These are phyloP conservation scores for Talpa occidentalis DNA, from an alignment of 2,113 vertebrate species.

Conservation along the genomic window DNA sequence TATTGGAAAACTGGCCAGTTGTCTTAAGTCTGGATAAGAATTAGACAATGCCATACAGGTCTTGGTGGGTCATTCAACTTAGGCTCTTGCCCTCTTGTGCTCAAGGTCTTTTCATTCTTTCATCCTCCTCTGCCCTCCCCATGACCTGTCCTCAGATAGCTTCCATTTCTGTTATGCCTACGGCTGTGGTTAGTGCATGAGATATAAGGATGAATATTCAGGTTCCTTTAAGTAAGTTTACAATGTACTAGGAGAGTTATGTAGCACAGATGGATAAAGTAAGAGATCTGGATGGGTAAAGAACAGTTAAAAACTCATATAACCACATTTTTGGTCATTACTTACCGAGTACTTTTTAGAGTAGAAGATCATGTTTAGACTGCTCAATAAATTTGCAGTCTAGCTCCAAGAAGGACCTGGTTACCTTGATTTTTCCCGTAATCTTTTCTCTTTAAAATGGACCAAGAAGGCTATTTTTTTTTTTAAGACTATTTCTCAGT, in stretches of 20 bases:
- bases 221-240: neutral
- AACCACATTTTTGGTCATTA: neutral
- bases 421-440: neutral
- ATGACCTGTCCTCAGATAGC: neutral
- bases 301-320: slow-evolving; percentile 7
- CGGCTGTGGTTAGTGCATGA: neutral
- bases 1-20: neutral
- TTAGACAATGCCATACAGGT: neutral
- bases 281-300: neutral
- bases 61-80: neutral
- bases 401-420: neutral
- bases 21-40: neutral
- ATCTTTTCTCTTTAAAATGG: neutral
- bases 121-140: neutral
- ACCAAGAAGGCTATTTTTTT: too few relatives aligned
- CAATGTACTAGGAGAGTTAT: neutral
- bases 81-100: neutral
- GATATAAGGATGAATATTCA: neutral
- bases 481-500: neutral
- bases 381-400: slow-evolving; percentile 28
- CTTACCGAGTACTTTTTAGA: neutral
- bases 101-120: neutral
- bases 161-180: neutral
- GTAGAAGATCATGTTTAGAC: slow-evolving; percentile 14
- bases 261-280: neutral